Evolutionary conservation across 2,888 invertebrate species (phyloP).

Genomic region (Yponomeuta evonymella): DNA sequence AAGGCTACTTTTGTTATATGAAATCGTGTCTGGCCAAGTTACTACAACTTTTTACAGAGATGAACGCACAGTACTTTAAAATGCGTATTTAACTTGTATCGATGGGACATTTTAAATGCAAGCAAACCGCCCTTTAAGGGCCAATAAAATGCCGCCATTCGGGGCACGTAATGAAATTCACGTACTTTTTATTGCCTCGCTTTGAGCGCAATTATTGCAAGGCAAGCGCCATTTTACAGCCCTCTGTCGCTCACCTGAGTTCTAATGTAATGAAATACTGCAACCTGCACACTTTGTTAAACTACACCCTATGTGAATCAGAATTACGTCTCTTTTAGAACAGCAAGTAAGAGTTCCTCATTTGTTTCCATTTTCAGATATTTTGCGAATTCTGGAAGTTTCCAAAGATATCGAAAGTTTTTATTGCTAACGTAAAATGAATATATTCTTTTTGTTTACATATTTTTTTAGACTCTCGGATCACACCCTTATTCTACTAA

Average conservation of each 20-base stretch:
- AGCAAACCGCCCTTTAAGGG: constrained; percentile 12
- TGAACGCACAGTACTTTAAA: no score
- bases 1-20: no score
- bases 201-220: constrained; percentile 34
- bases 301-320: background rate
- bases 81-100: background rate
- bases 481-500: no score
- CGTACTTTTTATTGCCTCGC: constrained; percentile 25
- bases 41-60: no score
- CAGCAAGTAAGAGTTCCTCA: background rate
- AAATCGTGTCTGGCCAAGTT: no score
- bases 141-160: constrained; percentile 23
- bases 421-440: background rate
- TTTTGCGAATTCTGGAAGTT: background rate
- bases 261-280: constrained; percentile 14
- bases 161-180: constrained; percentile 35
- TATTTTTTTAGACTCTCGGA: no score
- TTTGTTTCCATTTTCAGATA: background rate
- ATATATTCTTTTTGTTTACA: no score
- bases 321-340: background rate
- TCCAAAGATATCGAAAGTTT: background rate
- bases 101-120: constrained; percentile 10
- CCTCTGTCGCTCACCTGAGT: constrained; percentile 29
- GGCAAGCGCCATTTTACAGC: constrained; percentile 42
- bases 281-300: background rate